These are phyloP conservation scores for Eudorcas thomsonii DNA, from an alignment of 2,113 vertebrate genomes.

Conservation along the genomic window DNA sequence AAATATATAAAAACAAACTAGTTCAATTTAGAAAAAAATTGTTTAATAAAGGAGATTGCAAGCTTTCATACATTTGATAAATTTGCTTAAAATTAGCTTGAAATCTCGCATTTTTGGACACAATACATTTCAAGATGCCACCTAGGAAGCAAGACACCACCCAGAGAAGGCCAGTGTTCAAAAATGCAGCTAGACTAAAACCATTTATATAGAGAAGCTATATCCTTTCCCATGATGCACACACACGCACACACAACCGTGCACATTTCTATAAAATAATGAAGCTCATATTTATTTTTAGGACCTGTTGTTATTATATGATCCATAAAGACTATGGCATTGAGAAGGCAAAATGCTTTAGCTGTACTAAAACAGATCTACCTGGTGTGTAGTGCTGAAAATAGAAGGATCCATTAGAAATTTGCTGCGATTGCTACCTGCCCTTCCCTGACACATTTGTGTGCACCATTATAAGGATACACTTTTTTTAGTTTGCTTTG, in stretches of 20 bases:
- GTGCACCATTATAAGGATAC: not conserved
- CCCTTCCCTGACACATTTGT: not conserved
- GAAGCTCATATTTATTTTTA: not conserved
- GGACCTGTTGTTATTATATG: not conserved
- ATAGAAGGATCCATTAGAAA: not conserved
- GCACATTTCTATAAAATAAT: not conserved
- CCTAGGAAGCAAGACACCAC: not conserved
- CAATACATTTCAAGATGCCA: not conserved
- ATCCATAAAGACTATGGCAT: not conserved
- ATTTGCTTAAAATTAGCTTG: not conserved
- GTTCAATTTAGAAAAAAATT: not conserved
- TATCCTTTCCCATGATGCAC: not conserved
- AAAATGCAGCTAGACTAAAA: not conserved
- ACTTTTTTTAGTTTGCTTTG: not conserved
- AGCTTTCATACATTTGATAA: not conserved
- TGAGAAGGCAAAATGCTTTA: not conserved
- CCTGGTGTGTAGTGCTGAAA: not conserved
- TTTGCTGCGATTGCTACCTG: not conserved
- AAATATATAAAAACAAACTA: not conserved
- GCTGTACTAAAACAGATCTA: not conserved
- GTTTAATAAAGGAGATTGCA: not conserved
- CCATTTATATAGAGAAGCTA: not conserved
- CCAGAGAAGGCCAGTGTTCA: not conserved
- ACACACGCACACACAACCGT: not conserved
- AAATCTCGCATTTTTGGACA: not conserved